phyloP scores from a whole-genome alignment of 2,888 invertebrate species.

The Amblyjoppa fuscipennis region DNA sequence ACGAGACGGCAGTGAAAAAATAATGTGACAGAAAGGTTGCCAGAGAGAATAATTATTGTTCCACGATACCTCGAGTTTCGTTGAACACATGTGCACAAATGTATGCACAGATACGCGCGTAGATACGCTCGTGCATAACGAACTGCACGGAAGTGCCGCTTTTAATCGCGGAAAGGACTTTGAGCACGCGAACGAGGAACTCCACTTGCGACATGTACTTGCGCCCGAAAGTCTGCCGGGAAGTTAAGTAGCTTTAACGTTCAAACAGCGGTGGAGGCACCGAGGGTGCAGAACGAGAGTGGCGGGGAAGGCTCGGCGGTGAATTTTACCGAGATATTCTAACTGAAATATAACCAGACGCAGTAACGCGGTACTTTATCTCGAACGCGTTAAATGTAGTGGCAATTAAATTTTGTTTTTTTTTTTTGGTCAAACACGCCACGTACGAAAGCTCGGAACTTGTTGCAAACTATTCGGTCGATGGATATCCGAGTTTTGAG shows the following conservation, averaged over 20 bases:
- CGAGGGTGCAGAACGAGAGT: not conserved
- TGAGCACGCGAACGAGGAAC: constrained; percentile 59
- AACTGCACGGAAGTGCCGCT: constrained; percentile 17
- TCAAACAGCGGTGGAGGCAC: constrained; percentile 26
- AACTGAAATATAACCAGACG: constrained; percentile 20
- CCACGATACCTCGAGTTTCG: constrained; percentile 16
- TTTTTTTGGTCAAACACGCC: not conserved
- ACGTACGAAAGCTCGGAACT: not conserved
- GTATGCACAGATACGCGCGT: not conserved
- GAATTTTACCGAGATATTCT: constrained; percentile 25
- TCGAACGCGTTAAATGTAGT: not conserved
- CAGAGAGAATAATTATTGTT: constrained; percentile 48
- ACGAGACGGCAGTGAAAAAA: not conserved
- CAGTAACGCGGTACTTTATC: not conserved
- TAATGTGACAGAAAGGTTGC: constrained; percentile 12
- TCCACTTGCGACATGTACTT: constrained; percentile 59
- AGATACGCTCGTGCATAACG: not conserved
- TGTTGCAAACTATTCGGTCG: not conserved
- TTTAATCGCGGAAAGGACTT: constrained; percentile 59
- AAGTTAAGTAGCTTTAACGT: constrained; percentile 46
- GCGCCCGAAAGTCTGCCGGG: constrained; percentile 35
- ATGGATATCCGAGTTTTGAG: constrained; percentile 25
- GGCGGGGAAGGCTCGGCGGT: not conserved
- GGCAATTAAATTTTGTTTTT: not conserved
- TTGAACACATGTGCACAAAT: not conserved